These are phyloP conservation scores for Heteromurus nitidus DNA, from an alignment of 2,888 invertebrate species.

Conservation along the genomic window DNA sequence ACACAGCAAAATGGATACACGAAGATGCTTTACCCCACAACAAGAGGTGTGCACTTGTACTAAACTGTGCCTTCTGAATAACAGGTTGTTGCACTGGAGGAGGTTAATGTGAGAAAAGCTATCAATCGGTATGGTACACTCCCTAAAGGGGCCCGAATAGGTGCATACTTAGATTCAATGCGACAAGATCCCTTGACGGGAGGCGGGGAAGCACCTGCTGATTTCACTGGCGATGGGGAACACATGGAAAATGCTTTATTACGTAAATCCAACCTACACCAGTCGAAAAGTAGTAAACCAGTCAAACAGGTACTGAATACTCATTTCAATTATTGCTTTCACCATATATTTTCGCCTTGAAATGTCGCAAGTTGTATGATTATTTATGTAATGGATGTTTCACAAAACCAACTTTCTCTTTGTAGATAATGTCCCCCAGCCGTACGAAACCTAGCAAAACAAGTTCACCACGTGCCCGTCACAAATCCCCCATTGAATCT, in stretches of 20 bases:
- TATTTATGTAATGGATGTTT: constrained; percentile 3
- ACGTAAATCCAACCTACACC: constrained; percentile 81
- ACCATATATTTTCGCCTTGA: neutral
- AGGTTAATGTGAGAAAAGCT: constrained; percentile 95
- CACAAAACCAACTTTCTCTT: neutral
- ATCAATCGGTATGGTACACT: constrained; percentile 97
- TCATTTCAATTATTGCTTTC: neutral
- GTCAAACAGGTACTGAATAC: constrained; percentile 62
- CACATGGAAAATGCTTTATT: constrained; percentile 78
- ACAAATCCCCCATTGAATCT: constrained; percentile 69
- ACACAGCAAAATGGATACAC: neutral
- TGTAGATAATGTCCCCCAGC: constrained; percentile 67
- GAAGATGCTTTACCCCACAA: neutral
- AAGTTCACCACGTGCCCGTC: constrained; percentile 68
- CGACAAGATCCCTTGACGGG: constrained; percentile 84
- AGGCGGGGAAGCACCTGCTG: constrained; percentile 71
- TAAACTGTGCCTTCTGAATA: constrained; percentile 75
- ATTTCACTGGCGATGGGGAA: constrained; percentile 75
- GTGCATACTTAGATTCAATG: constrained; percentile 93
- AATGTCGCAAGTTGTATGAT: neutral
- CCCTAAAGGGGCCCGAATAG: constrained; percentile 95
- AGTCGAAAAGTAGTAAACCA: constrained; percentile 66
- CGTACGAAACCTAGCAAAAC: constrained; percentile 52
- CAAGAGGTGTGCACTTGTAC: neutral
- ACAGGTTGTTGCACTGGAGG: constrained; percentile 94